Percentiles rank a stretch among this genome's conserved stretches.
These are phyloP conservation scores for Alexandromys fortis DNA, from an alignment of 2,113 vertebrate genomes.

Conservation along the genomic window DNA sequence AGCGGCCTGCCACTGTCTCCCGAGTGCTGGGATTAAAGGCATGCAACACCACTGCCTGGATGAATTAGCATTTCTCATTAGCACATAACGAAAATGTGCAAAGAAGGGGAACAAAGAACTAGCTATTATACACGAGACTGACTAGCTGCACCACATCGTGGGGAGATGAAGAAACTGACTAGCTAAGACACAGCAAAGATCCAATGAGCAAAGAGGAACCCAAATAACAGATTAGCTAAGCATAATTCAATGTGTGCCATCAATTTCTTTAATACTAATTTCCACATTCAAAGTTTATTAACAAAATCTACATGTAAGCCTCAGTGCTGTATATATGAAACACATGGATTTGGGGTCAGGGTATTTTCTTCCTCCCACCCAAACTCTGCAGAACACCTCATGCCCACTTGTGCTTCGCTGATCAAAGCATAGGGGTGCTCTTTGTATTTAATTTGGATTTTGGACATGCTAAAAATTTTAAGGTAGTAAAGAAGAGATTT, in stretches of 20 bases:
- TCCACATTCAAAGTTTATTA: neutral
- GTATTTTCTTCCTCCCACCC: neutral
- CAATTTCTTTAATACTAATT: slow-evolving; percentile 57
- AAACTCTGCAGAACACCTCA: neutral
- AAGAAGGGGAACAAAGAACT: slow-evolving; percentile 63
- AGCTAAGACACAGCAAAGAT: neutral
- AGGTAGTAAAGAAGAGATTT: neutral
- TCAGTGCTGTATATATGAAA: neutral
- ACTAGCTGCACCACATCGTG: slow-evolving; percentile 3
- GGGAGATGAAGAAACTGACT: neutral
- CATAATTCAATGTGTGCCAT: slow-evolving; percentile 51
- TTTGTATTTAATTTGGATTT: slow-evolving; percentile 41
- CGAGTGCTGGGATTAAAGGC: too few relatives aligned
- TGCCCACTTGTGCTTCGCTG: neutral
- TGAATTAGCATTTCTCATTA: slow-evolving; percentile 77
- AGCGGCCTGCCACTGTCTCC: too few relatives aligned
- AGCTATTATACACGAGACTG: slow-evolving; percentile 37
- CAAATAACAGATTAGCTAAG: slow-evolving; percentile 56
- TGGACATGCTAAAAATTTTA: slow-evolving; percentile 34
- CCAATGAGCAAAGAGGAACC: slow-evolving; percentile 37
- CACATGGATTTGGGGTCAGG: neutral
- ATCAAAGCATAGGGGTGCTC: neutral
- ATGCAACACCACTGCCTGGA: too few relatives aligned
- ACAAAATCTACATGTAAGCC: neutral
- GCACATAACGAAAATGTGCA: slow-evolving; percentile 73